These are phyloP conservation scores for Myiotriccus ornatus DNA, from an alignment of 2,797 vertebrate species.

Conservation along the genomic window DNA sequence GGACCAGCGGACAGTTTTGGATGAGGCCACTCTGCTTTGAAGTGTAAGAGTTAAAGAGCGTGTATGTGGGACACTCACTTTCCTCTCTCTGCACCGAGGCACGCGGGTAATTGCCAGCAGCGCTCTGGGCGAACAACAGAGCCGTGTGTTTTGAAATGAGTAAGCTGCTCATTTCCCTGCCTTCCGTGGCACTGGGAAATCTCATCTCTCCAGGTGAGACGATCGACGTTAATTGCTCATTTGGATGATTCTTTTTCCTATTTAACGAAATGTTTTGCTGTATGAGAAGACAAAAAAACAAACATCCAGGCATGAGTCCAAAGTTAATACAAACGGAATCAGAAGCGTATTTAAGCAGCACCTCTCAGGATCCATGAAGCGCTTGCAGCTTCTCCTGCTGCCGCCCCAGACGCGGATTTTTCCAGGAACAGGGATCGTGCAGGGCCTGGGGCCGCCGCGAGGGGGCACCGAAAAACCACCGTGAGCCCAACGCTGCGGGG, in stretches of 20 bases:
- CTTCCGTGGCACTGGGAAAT: background rate
- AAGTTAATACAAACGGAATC: background rate
- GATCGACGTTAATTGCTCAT: background rate
- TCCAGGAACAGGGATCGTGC: background rate
- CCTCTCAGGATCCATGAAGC: background rate
- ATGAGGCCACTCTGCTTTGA: background rate
- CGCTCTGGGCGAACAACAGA: background rate
- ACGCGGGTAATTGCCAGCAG: background rate
- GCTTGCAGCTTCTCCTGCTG: no score
- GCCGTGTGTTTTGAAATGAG: background rate
- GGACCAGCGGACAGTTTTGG: background rate
- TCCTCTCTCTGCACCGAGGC: background rate
- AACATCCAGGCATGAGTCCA: background rate
- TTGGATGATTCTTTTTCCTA: accelerated
- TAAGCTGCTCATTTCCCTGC: background rate
- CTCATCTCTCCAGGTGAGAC: background rate
- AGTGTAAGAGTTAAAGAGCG: background rate
- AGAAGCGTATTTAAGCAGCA: background rate
- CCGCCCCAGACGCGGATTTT: background rate
- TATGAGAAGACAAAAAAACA: background rate
- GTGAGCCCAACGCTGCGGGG: background rate
- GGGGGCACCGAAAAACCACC: constrained; percentile 6
- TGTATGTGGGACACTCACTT: background rate
- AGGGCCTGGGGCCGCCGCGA: background rate
- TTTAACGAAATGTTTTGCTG: background rate